Base-by-base conservation (phyloP, 2,888 invertebrate species). In the Harpalus rufipes region DNA sequence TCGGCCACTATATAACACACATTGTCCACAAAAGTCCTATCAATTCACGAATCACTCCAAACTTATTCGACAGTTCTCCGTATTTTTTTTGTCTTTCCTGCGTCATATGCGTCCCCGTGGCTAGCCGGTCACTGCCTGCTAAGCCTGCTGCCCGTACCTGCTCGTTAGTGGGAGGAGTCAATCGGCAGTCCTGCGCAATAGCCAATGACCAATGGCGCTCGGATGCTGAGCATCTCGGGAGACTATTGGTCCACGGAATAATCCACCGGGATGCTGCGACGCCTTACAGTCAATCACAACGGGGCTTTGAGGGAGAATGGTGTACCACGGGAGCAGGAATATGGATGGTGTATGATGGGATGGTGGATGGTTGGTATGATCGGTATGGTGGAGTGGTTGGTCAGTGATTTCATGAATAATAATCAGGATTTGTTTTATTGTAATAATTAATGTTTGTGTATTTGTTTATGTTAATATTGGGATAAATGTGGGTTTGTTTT, bases 191-290 rank as follows among this genome's bases (percentile, higher is more conserved):
- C 87, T 89, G 90, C 90, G 90, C 90, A 88, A 85, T 87, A 61
- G 86, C 90, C 91, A 44, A 86, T 39, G 14, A 58, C 74, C 68
- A 83, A 84, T 86, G 86, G 87, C 82, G 85, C 83, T 88, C 89
- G 90, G 90, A 90, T 90, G 89, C 88, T 88, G 89, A 87, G 90
- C 89, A 90, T 90, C 89, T 89, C 89, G 59, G 86, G 86, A 87
- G 88, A 86, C 88, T 89, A 91, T 91, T 91, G 91, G 91, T 89
- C 90, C 84, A 78, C 90, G 88, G 90, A 91, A 90, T 91, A 91
- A 91, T 90, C 90, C 89, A 88, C 39, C 65, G 51, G 82, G 56
- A 41, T 80, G 85, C 76, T 32, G 58, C 14, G 81, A 74, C 86
- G 85, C 86, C 87, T 87, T 85, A 85, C 86, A 83, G 87, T 82